A percentile compares a stretch with the other conserved stretches of the same genome.
phyloP scores from a whole-genome alignment of 2,888 invertebrate genomes.

The Cerastis rubricosa region DNA sequence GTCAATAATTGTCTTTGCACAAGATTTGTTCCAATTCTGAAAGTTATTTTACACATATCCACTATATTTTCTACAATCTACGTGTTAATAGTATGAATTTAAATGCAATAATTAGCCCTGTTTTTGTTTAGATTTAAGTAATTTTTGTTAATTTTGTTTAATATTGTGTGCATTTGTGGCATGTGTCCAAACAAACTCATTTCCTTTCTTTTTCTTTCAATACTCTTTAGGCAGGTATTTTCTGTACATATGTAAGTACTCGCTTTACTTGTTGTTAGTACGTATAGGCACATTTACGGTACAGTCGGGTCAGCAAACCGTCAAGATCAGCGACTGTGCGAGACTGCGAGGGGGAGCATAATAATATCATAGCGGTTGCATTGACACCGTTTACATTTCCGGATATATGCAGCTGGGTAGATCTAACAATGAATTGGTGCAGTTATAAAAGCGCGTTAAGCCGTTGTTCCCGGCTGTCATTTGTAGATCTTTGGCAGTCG shows the following conservation, averaged over 20 bases:
- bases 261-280: not conserved
- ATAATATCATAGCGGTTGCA: slow-evolving; percentile 20
- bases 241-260: not conserved
- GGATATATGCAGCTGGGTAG: slow-evolving; percentile 8
- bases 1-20: not conserved
- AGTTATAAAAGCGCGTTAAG: too few species aligned
- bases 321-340: slow-evolving; percentile 1
- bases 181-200: too few species aligned
- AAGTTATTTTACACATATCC: not conserved
- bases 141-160: too few species aligned
- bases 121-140: too few species aligned
- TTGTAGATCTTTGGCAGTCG: too few species aligned
- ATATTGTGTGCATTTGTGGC: too few species aligned
- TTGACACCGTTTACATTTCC: slow-evolving; percentile 52
- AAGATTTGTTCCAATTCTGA: not conserved
- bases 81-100: not conserved
- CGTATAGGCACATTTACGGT: not conserved
- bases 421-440: not conserved
- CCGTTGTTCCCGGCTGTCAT: too few species aligned
- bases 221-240: too few species aligned
- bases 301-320: slow-evolving; percentile 40
- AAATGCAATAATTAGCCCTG: not conserved
- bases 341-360: slow-evolving; percentile 39
- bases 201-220: too few species aligned
- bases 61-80: not conserved